phyloP scores from a whole-genome alignment of 2,113 vertebrate genomes.

The Symphodus melops region DNA sequence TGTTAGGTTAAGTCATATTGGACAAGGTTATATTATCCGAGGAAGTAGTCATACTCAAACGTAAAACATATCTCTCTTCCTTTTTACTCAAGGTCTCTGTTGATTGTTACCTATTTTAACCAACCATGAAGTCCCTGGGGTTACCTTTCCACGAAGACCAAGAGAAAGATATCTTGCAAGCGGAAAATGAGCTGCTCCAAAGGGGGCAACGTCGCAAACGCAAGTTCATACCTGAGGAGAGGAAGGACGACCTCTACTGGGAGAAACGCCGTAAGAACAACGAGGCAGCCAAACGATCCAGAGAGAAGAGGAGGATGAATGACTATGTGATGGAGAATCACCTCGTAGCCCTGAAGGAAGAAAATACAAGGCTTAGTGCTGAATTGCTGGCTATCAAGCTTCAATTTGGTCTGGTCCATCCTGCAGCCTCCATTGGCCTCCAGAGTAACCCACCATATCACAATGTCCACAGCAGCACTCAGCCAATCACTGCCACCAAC shows the following conservation, averaged over 20 bases:
- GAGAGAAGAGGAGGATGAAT: conserved; percentile 87
- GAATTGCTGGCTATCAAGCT: conserved; percentile 88
- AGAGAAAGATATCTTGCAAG: background rate
- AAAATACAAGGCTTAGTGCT: conserved; percentile 85
- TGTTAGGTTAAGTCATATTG: background rate
- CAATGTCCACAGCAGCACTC: conserved; percentile 17
- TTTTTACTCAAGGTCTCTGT: conserved; percentile 36
- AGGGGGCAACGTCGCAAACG: conserved; percentile 83
- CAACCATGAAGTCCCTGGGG: conserved; percentile 68
- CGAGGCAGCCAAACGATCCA: conserved; percentile 90
- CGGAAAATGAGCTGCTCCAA: conserved; percentile 31
- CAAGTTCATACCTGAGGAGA: conserved; percentile 90
- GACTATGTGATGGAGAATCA: conserved; percentile 87
- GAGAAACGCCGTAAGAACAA: conserved; percentile 94
- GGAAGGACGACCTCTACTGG: conserved; percentile 93
- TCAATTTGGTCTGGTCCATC: conserved; percentile 80
- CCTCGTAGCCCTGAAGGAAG: conserved; percentile 84
- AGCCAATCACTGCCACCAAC: conserved; percentile 1
- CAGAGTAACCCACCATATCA: conserved; percentile 66
- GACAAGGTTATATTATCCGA: background rate
- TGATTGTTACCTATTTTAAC: conserved; percentile 3
- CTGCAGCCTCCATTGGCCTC: conserved; percentile 43
- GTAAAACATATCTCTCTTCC: background rate
- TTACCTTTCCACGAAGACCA: conserved; percentile 16
- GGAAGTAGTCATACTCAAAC: conserved; percentile 7